Percentiles rank a stretch among this genome's conserved stretches.
phyloP scores from a whole-genome alignment of 1,140 invertebrate genomes.

The Eumeta japonica region DNA sequence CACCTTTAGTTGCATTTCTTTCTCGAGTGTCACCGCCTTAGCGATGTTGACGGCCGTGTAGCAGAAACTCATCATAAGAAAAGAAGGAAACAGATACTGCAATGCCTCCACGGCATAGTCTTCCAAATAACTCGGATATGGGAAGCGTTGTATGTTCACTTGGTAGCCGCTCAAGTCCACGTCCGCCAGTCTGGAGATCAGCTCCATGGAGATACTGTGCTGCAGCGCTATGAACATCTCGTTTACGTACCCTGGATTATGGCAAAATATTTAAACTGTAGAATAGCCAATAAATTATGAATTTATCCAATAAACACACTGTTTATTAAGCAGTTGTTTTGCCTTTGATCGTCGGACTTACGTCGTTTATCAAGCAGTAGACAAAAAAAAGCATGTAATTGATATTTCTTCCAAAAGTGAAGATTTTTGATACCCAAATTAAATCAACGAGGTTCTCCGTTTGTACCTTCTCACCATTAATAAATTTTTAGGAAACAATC shows the following conservation, averaged over 20 bases:
- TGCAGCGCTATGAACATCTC: conserved; percentile 73
- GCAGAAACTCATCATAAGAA: conserved; percentile 76
- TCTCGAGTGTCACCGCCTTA: conserved; percentile 63
- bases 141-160: conserved; percentile 65
- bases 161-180: conserved; percentile 23
- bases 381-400: neutral
- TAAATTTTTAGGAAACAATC: no score
- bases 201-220: conserved; percentile 60
- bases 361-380: no score
- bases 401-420: neutral
- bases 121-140: conserved; percentile 71
- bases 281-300: no score
- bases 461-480: no score
- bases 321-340: no score
- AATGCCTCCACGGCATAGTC: conserved; percentile 68
- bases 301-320: no score
- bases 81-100: conserved; percentile 68
- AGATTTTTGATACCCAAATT: no score
- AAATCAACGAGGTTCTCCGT: no score
- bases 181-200: conserved; percentile 55
- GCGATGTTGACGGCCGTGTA: conserved; percentile 79
- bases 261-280: conserved; percentile 11
- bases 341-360: no score
- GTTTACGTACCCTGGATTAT: conserved; percentile 62
- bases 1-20: conserved; percentile 66